Conservation (phyloP, 2,888 invertebrate species). For the Ptilodon capucinus region DNA sequence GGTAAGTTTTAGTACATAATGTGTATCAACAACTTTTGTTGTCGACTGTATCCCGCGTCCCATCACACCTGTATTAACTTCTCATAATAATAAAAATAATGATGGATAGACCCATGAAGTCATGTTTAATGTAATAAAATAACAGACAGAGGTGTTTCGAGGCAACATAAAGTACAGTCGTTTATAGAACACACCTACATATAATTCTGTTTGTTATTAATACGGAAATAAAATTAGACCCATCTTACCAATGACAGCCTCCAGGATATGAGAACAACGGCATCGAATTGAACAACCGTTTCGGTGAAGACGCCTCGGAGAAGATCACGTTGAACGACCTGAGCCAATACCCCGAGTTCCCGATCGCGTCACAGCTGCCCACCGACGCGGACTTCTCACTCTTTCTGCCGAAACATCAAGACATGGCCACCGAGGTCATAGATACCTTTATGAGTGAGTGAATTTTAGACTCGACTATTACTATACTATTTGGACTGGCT, state of each 20-base stretch:
- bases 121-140: too few relatives aligned
- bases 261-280: conserved; percentile 80
- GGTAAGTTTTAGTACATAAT: conserved; percentile 79
- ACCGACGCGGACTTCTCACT: conserved; percentile 87
- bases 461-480: too few relatives aligned
- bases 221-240: too few relatives aligned
- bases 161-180: too few relatives aligned
- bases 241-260: conserved; percentile 41
- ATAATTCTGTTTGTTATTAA: too few relatives aligned
- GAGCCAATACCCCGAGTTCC: conserved; percentile 81
- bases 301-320: conserved; percentile 78
- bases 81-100: too few relatives aligned
- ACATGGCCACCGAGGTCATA: conserved; percentile 87
- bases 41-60: too few relatives aligned
- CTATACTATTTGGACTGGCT: too few relatives aligned
- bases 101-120: too few relatives aligned
- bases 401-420: conserved; percentile 87
- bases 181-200: neutral
- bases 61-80: too few relatives aligned
- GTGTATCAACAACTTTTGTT: too few relatives aligned
- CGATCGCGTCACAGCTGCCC: conserved; percentile 80
- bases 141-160: too few relatives aligned
- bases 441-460: conserved; percentile 85
- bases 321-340: conserved; percentile 80
- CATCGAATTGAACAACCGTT: conserved; percentile 83